Conservation (phyloP, 2,113 vertebrate species). For the Dermatemys mawii region DNA sequence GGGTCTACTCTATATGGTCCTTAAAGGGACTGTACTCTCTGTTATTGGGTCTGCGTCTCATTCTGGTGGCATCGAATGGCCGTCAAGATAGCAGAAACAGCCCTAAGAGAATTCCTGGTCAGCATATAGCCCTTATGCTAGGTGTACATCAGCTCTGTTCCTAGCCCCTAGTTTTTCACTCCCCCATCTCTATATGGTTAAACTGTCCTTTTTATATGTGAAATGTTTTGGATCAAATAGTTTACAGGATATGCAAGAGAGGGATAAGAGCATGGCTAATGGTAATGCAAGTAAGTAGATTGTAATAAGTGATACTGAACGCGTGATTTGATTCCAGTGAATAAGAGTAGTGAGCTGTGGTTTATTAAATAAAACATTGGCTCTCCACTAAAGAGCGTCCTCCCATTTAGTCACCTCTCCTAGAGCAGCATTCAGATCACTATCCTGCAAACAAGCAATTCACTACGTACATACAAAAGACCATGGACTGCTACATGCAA, state of each 20-base stretch:
- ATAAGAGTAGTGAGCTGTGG: not conserved
- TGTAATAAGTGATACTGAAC: not conserved
- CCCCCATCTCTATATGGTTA: fast-evolving
- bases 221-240: not conserved
- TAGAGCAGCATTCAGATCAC: not conserved
- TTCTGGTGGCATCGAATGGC: not conserved
- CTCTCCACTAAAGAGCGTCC: not conserved
- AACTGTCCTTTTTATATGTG: not conserved
- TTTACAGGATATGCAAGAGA: not conserved
- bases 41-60: not conserved
- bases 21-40: fast-evolving
- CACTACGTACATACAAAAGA: not conserved
- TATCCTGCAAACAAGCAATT: not conserved
- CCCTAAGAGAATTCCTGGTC: not conserved
- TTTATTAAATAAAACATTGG: not conserved
- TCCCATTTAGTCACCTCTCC: not conserved
- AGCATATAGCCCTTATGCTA: fast-evolving
- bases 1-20: not conserved
- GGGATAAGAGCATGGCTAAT: not conserved
- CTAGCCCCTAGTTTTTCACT: not conserved
- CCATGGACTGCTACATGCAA: too few species aligned
- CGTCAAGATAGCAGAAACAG: not conserved
- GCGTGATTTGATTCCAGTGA: not conserved
- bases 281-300: not conserved
- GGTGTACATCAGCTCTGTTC: not conserved